phyloP scores from a whole-genome alignment of 2,888 invertebrate genomes.

The Entomobrya proxima region DNA sequence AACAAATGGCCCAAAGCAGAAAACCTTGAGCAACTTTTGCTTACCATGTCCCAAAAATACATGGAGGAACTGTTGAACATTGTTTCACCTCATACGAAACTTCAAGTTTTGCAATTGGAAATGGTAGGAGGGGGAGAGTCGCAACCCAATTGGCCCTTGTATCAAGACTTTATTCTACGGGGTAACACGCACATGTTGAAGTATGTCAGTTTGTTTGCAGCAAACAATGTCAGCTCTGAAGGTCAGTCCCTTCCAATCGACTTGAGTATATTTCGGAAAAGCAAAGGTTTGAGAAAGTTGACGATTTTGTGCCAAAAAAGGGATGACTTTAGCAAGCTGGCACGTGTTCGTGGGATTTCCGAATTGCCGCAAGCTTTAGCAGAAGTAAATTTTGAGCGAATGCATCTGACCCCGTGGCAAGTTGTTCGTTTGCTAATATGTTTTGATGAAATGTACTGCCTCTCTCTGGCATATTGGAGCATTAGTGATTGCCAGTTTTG shows the following conservation, averaged over 20 bases:
- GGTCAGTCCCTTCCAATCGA: constrained; percentile 13
- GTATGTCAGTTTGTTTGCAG: not conserved
- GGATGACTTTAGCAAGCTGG: constrained; percentile 21
- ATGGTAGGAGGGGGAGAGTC: not conserved
- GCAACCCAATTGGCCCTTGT: constrained; percentile 21
- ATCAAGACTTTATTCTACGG: not conserved
- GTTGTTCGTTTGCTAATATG: constrained; percentile 24
- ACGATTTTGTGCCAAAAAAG: constrained; percentile 9
- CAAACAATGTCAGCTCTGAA: not conserved
- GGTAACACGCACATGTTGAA: not conserved
- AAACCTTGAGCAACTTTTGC: constrained; percentile 8
- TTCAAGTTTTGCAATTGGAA: constrained; percentile 15
- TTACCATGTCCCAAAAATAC: not conserved
- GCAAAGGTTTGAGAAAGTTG: not conserved
- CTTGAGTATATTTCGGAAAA: constrained; percentile 26
- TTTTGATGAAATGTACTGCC: not conserved
- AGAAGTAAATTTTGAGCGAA: constrained; percentile 34
- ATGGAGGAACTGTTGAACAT: constrained; percentile 7
- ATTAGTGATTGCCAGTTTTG: constrained; percentile 48
- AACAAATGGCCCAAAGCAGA: constrained; percentile 34
- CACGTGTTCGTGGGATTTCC: not conserved
- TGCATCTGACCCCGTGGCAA: constrained; percentile 41
- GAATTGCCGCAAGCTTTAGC: not conserved
- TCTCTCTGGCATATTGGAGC: constrained; percentile 49
- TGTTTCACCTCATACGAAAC: not conserved